Evolutionary conservation across 37 sponge, comb jelly and placozoan genomes (phyloP), one percentile per base, ranked within the genome.

Genomic region (Oscarella lobularis): DNA sequence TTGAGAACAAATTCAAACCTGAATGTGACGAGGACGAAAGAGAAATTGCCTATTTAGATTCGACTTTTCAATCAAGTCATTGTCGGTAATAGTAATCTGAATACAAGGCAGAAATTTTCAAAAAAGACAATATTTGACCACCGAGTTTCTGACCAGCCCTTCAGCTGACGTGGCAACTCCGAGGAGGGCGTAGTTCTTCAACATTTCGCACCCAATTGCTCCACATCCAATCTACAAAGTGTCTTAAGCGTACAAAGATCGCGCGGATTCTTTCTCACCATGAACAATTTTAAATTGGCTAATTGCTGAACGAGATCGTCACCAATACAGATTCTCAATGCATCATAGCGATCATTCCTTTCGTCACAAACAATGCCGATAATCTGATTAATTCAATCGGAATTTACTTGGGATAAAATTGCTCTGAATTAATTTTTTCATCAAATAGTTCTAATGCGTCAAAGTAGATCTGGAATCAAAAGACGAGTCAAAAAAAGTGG

Each of bases 171-270:
- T 31, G 1, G 88, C 84, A 41, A 96, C 82, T 30, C 98, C 98
- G 55, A 96, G 39, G 83, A 96, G 81, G 37, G 93, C 94, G 67
- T 82, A 90, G 74, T 92, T 92, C 83, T 96, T 96, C 69, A 96
- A 55, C 85, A 96, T 87, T 80, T 96, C 98, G 82, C 98, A 96
- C 1, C 98, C 98, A 80, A 96, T 96, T 39, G 98, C 98, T 14
- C 98, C 98, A 84, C 92, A 91, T 0, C 98, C 98, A 33, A 96
- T 82, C 94, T 78, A 35, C 38, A 78, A 20, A n/a, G n/a, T n/a
- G n/a, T n/a, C n/a, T n/a, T n/a, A n/a, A n/a, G n/a, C n/a, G n/a
- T n/a, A 54, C 20, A 54, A 54, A 54, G 27, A 27, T 27, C 65
- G 65, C 27, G 20, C 20, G 20, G 27, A n/a, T 54, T 54, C 65